Conservation (phyloP, 2,888 invertebrate species). For the Prostheceraeus crozeri region DNA sequence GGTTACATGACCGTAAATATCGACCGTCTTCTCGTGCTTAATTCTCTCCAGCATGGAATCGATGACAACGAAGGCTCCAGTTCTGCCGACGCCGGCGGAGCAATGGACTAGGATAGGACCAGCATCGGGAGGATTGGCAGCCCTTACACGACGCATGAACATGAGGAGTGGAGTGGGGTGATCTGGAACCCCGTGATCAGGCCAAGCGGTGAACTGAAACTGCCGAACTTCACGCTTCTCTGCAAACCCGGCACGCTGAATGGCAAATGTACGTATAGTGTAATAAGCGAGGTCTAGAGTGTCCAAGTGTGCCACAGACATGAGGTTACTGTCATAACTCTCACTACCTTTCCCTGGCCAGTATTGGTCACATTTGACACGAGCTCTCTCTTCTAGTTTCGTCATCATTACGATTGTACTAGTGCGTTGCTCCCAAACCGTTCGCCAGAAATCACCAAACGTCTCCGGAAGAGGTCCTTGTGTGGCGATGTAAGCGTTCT, state of each 20-base stretch:
- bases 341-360: slow-evolving; percentile 93
- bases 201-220: slow-evolving; percentile 98
- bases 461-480: slow-evolving; percentile 95
- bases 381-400: slow-evolving; percentile 85
- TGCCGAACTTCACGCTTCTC: slow-evolving; percentile 84
- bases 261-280: slow-evolving; percentile 80
- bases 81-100: slow-evolving; percentile 76
- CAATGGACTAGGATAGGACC: slow-evolving; percentile 93
- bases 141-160: slow-evolving; percentile 81
- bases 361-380: slow-evolving; percentile 75
- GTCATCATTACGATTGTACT: slow-evolving; percentile 99
- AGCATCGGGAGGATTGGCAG: slow-evolving; percentile 69
- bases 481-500: slow-evolving; percentile 96
- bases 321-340: slow-evolving; percentile 73
- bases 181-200: slow-evolving; percentile 95
- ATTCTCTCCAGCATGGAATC: slow-evolving; percentile 97
- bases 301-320: slow-evolving; percentile 85
- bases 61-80: slow-evolving; percentile 95
- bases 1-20: slow-evolving; percentile 97
- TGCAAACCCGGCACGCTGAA: slow-evolving; percentile 33
- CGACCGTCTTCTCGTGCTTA: slow-evolving; percentile 91
- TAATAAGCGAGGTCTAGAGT: slow-evolving; percentile 94
- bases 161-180: slow-evolving; percentile 96
- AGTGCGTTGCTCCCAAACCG: slow-evolving; percentile 95
- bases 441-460: slow-evolving; percentile 94